Base-by-base conservation (phyloP, 2,797 vertebrate genomes). In the Melanotaenia trifasciata region DNA sequence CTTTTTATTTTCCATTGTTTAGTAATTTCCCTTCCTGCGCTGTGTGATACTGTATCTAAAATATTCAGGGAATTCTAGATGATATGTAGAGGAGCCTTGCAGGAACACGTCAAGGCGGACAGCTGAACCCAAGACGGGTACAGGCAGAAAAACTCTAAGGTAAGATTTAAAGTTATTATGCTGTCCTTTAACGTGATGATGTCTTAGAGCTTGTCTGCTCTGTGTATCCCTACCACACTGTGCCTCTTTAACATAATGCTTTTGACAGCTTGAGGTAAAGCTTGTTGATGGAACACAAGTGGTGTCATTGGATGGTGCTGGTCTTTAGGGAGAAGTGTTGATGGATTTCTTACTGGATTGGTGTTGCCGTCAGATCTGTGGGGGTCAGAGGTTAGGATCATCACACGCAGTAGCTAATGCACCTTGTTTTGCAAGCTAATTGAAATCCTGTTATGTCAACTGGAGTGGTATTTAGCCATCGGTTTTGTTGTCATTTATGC, bases 21-120 rank as follows among this genome's bases (percentile, higher is more conserved):
- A 73, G 74, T 83, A 70, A 69, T 87, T 82, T 68, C 60, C 67
- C 67, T 63, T 68, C 54, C 61, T 35, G 20, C 53, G 9, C 45
- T 24, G 13, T 45, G 53, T 73, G 91, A 93, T 92, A 88, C 76
- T 68, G 51, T 89, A 90, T 92, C 92, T 90, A 43, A 92, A 64
- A 86, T 81, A 93, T 93, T 80, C 80, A 72, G 83, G 84, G 90
- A 92, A 89, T 92, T 63, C 68, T 18, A 43, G 40, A 43, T 43
- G 40, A 43, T 16, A 43, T 43, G 14, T 22, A 11, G 28, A 64
- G 61, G 68, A 85, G 64, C 84, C 76, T 16, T 90, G 91, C 67
- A 83, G 84, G 67, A 77, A 90, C 91, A 86, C 12, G 85, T 73
- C 45, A 14, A 38, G 61, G 68, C 72, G 24, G 61, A 67, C 32